Conservation (phyloP, 2,113 vertebrate genomes). For the Chamaetylas fuelleborni region DNA sequence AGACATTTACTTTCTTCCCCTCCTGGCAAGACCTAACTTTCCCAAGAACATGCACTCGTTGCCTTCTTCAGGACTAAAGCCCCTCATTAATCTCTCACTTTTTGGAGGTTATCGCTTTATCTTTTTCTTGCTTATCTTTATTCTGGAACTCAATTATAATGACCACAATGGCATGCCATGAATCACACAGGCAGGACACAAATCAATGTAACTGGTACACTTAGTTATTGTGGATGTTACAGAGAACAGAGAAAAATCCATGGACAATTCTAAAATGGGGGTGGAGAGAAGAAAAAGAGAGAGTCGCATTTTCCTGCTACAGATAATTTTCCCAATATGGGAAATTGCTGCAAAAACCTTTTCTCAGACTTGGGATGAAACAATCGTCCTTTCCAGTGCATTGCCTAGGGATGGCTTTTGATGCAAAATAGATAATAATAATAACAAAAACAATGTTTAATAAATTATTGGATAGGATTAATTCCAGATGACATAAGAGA, state of each 20-base stretch:
- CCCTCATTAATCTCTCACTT: not conserved
- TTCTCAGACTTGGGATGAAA: not conserved
- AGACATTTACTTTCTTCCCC: not conserved
- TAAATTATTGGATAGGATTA: not conserved
- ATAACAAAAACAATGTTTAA: not conserved
- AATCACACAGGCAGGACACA: slow-evolving; percentile 17
- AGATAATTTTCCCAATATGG: not conserved
- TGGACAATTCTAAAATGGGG: not conserved
- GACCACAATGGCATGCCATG: slow-evolving; percentile 21
- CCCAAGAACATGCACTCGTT: not conserved
- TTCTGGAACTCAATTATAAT: slow-evolving; percentile 45
- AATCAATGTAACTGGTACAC: not conserved
- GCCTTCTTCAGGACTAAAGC: not conserved
- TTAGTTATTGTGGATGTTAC: not conserved
- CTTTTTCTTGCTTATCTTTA: slow-evolving; percentile 46
- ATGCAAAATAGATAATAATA: not conserved
- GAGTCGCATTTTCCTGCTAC: not conserved
- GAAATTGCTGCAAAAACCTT: not conserved
- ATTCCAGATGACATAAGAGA: not conserved
- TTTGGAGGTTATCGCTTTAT: not conserved
- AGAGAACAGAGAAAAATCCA: slow-evolving; percentile 18
- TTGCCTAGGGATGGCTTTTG: not conserved
- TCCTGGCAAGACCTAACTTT: not conserved
- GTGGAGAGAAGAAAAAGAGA: not conserved
- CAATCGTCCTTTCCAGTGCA: not conserved